A percentile compares a stretch with the other conserved stretches of the same genome.
Evolutionary conservation across 2,797 vertebrate genomes (phyloP).

Genomic region (Cyprinodon diabolis): DNA sequence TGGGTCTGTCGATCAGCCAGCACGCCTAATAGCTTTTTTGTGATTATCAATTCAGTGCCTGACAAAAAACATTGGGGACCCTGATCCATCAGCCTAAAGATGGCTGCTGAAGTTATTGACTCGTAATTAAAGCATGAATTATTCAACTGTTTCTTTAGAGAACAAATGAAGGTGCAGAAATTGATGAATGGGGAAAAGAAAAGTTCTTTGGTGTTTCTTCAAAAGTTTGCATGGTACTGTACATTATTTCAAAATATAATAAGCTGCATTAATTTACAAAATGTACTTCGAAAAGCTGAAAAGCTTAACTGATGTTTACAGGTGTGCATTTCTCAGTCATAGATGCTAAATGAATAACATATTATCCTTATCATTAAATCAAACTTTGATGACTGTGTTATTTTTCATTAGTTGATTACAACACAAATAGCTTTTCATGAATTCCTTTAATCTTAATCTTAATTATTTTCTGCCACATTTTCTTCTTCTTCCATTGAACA

Average conservation of each 20-base stretch:
- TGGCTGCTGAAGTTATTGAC: constrained; percentile 66
- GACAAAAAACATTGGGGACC: constrained; percentile 40
- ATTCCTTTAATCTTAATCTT: too few relatives aligned
- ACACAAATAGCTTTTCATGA: too few relatives aligned
- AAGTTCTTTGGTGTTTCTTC: neutral
- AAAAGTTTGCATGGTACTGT: neutral
- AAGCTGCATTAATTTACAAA: neutral
- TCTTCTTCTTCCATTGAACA: too few relatives aligned
- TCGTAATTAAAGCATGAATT: constrained; percentile 72
- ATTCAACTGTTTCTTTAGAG: constrained; percentile 60
- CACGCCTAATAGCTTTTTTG: constrained; percentile 41
- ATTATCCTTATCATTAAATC: too few relatives aligned
- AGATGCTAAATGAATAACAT: neutral
- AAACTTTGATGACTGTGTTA: too few relatives aligned
- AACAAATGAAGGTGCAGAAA: constrained; percentile 13
- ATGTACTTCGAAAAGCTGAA: neutral
- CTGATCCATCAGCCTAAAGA: constrained; percentile 62
- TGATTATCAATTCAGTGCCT: constrained; percentile 48
- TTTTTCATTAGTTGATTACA: too few relatives aligned
- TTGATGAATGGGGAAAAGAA: neutral
- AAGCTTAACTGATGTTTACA: neutral
- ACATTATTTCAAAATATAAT: neutral
- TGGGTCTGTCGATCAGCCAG: constrained; percentile 32
- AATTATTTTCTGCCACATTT: too few relatives aligned
- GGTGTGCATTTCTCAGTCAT: neutral